A percentile compares a stretch with the other conserved stretches of the same genome.
These are phyloP conservation scores for Egretta garzetta DNA, from an alignment of 2,113 vertebrate species.

Conservation along the genomic window DNA sequence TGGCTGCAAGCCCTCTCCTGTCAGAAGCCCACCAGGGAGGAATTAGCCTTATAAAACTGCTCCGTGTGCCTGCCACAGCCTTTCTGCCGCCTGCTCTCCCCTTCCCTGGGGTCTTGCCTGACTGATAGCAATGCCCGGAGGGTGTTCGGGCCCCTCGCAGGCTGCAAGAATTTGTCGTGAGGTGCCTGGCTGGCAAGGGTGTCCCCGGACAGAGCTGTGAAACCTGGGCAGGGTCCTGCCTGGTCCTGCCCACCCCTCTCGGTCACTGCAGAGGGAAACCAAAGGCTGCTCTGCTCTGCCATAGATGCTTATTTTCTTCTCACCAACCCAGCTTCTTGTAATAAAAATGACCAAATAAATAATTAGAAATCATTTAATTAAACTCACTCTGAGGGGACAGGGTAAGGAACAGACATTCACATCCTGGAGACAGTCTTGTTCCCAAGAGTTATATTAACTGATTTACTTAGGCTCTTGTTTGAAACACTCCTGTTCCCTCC, in stretches of 20 bases:
- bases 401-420: background rate
- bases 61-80: background rate
- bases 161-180: background rate
- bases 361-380: constrained; percentile 10
- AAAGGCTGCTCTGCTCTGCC: background rate
- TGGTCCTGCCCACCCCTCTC: background rate
- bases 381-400: background rate
- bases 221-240: background rate
- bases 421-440: background rate
- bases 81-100: background rate
- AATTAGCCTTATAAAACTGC: background rate
- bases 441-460: constrained; percentile 8
- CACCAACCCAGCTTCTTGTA: background rate
- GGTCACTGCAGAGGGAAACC: background rate
- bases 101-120: background rate
- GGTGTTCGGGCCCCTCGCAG: background rate
- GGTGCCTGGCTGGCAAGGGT: background rate
- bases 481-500: background rate
- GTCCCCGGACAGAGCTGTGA: background rate
- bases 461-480: background rate
- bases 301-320: background rate
- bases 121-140: background rate
- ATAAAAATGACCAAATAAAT: constrained; percentile 27
- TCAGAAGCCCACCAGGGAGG: background rate
- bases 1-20: background rate